Base-by-base conservation (phyloP, 2,888 invertebrate species). In the Zhuqinia jingwanae region DNA sequence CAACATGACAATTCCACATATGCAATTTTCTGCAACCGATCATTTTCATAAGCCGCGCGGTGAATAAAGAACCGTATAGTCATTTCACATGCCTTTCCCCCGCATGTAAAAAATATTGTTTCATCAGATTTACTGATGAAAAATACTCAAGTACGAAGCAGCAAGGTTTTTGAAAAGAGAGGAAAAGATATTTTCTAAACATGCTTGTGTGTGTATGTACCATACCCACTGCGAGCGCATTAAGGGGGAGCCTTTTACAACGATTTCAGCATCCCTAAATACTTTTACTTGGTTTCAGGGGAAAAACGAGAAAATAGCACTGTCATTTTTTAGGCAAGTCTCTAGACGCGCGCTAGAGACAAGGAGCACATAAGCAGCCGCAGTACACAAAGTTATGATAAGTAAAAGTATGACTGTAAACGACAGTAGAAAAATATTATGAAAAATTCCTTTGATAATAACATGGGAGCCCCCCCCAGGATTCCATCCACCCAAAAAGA, bases 381-480 rank as follows among this genome's bases (percentile, higher is more conserved):
- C 58, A 22, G 10, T 15, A 11, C 13, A 65, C n/a, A 17, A 42
- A 20, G 15, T n/a, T 60, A 79, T 68, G 53, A 80, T 36, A 80
- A 63, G 11, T 15, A 25, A 65, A 79, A 75, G 13, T 22, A 25
- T 82, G 75, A 75, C 63, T 82, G 82, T 47, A 82, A 60, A 63
- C 60, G 75, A 82, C 82, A 82, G 63, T 3, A 45, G 42, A 42
- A 22, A 58, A 82, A 82, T 75, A 82, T 82, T 75, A 82, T 82
- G 82, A 82, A 82, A 65, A 65, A 82, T 82, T 82, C 82, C 20
- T 65, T 75, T 75, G 63, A 75, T 50, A n/a, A 17, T 65, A 36
- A 65, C 15, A 25, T 42, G 65, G 36, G 20, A 25, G 36, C n/a
- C n/a, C 15, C 0, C 30, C n/a, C 15, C 30, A 65, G n/a, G 65